A percentile compares a stretch with the other conserved stretches of the same genome.
These are phyloP conservation scores for Apostichopus californicus DNA, from an alignment of 35 echinoderm and acorn worm species.

Conservation along the genomic window DNA sequence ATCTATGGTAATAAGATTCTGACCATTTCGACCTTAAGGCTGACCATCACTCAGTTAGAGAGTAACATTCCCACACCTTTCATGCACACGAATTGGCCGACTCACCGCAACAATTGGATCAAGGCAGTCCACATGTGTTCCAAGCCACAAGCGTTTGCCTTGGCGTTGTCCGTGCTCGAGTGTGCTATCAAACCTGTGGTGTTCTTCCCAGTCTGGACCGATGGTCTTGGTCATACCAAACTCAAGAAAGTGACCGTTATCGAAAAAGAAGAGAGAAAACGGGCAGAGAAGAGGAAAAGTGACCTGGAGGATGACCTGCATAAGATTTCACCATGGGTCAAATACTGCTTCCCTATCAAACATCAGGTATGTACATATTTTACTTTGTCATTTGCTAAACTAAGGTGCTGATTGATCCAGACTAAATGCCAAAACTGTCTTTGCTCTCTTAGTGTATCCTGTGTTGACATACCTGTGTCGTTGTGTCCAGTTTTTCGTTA, in stretches of 20 bases:
- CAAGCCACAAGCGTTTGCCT: constrained; percentile 89
- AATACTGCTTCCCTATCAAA: constrained; percentile 94
- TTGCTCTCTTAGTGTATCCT: too few relatives aligned
- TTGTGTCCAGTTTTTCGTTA: too few relatives aligned
- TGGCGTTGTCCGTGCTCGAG: constrained; percentile 93
- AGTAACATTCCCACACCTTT: constrained; percentile 80
- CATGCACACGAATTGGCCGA: constrained; percentile 93
- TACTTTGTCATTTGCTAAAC: background rate
- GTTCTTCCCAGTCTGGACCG: constrained; percentile 78
- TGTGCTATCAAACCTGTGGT: constrained; percentile 91
- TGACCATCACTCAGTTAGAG: constrained; percentile 87
- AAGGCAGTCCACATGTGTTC: constrained; percentile 97
- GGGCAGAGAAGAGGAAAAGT: constrained; percentile 76
- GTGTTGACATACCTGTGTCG: too few relatives aligned
- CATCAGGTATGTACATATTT: constrained; percentile 72
- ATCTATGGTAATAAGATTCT: constrained; percentile 83
- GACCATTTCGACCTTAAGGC: constrained; percentile 78
- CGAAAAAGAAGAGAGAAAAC: constrained; percentile 93
- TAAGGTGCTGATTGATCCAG: too few relatives aligned
- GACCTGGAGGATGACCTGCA: constrained; percentile 81
- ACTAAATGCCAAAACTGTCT: too few relatives aligned
- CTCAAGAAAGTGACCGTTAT: constrained; percentile 77
- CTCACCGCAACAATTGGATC: constrained; percentile 95
- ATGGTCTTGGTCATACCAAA: constrained; percentile 81
- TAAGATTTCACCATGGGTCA: constrained; percentile 82